These are phyloP conservation scores for Champsocephalus esox DNA, from an alignment of 2,797 vertebrate genomes.

Conservation along the genomic window DNA sequence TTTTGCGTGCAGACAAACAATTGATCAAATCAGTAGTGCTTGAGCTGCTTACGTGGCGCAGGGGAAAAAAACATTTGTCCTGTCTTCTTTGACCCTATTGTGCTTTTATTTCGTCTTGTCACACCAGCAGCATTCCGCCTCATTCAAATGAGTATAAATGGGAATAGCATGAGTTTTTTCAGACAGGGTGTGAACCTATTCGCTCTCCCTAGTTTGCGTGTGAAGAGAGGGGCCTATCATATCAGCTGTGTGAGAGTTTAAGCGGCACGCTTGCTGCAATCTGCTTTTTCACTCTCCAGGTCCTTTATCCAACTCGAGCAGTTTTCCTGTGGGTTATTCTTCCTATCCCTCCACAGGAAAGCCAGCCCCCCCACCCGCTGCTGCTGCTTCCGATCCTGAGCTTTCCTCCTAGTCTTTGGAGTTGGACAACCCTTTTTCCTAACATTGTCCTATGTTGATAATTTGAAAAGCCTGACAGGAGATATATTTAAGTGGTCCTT, in stretches of 20 bases:
- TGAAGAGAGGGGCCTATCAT: constrained; percentile 74
- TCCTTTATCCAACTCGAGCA: constrained; percentile 81
- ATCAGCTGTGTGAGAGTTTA: constrained; percentile 73
- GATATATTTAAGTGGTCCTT: constrained; percentile 14
- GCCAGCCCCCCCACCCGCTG: constrained; percentile 61
- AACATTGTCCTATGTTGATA: constrained; percentile 76
- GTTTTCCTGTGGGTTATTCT: constrained; percentile 85
- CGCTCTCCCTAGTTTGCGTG: constrained; percentile 65
- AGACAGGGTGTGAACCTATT: constrained; percentile 55
- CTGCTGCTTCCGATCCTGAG: constrained; percentile 81
- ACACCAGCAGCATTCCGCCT: constrained; percentile 57
- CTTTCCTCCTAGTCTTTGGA: constrained; percentile 70
- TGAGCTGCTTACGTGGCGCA: not conserved
- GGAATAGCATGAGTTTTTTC: constrained; percentile 36
- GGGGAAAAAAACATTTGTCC: constrained; percentile 15
- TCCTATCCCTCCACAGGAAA: constrained; percentile 84
- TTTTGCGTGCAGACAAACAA: constrained; percentile 17
- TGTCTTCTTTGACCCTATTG: constrained; percentile 55
- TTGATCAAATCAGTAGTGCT: constrained; percentile 17
- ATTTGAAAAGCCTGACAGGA: constrained; percentile 24
- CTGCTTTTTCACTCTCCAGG: constrained; percentile 79
- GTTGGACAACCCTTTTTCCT: constrained; percentile 68
- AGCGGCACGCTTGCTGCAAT: constrained; percentile 71
- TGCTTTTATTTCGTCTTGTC: constrained; percentile 50
- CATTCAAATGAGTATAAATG: constrained; percentile 35